phyloP scores from a whole-genome alignment of 2,888 invertebrate genomes.

The Himalopsyche tibetana region DNA sequence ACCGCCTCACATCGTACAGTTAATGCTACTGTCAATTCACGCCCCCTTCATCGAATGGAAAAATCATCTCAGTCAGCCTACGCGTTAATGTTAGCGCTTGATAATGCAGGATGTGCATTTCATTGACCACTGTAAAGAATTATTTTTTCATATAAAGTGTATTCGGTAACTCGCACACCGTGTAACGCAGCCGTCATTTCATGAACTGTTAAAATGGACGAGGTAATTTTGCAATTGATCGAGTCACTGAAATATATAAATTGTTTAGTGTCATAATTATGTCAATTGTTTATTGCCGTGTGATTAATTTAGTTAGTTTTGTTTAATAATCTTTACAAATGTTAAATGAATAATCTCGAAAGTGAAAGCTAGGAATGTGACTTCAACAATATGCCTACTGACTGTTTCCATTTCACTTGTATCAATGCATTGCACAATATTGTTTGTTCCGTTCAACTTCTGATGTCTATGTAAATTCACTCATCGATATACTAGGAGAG shows the following conservation, averaged over 20 bases:
- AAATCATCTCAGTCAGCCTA: constrained; percentile 6
- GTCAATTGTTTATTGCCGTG: constrained; percentile 55
- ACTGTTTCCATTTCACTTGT: constrained; percentile 39
- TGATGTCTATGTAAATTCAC: background rate
- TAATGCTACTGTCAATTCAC: constrained; percentile 1
- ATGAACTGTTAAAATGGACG: constrained; percentile 41
- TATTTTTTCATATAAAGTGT: constrained; percentile 52
- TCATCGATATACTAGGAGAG: background rate
- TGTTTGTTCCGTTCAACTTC: constrained; percentile 9
- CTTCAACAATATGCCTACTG: constrained; percentile 51
- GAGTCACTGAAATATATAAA: constrained; percentile 44
- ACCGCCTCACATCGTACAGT: background rate
- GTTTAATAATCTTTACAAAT: constrained; percentile 63
- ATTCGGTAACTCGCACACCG: constrained; percentile 40
- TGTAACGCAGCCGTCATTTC: background rate
- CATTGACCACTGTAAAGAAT: constrained; percentile 45
- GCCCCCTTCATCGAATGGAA: background rate
- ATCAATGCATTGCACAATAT: constrained; percentile 17
- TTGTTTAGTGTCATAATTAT: constrained; percentile 37
- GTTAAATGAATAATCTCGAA: constrained; percentile 58
- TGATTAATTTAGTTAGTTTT: constrained; percentile 63
- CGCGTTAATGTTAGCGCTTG: background rate
- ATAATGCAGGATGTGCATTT: constrained; percentile 41
- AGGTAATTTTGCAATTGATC: constrained; percentile 46
- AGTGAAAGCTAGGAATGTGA: constrained; percentile 51